These are phyloP conservation scores for Meriones unguiculatus DNA, from an alignment of 2,113 vertebrate genomes.

Conservation along the genomic window DNA sequence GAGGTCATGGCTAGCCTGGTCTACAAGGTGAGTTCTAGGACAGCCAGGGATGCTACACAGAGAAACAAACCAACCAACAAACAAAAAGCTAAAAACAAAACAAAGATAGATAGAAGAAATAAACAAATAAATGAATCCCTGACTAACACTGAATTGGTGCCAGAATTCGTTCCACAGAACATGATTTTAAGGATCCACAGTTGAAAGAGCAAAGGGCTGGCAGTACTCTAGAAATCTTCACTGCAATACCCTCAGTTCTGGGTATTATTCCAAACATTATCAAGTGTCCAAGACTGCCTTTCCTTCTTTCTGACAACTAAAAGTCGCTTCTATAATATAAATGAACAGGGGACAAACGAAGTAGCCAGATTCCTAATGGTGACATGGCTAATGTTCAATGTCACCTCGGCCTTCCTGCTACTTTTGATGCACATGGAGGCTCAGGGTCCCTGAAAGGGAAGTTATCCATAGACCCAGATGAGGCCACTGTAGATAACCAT, in stretches of 20 bases:
- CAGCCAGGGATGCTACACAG: background rate
- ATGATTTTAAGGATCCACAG: background rate
- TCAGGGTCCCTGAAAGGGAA: background rate
- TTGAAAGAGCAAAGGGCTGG: background rate
- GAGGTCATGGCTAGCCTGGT: too few species aligned
- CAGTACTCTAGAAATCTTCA: background rate
- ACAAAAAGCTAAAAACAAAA: too few species aligned
- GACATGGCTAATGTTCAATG: accelerated
- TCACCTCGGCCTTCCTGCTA: background rate
- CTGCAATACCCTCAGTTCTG: background rate
- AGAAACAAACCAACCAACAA: background rate
- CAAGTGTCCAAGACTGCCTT: background rate
- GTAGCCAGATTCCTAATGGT: too few species aligned
- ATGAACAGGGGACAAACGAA: background rate
- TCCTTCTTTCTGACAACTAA: background rate
- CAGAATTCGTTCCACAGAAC: background rate
- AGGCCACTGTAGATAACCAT: too few species aligned
- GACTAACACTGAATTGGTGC: background rate
- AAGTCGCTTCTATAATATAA: background rate
- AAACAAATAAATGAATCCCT: background rate
- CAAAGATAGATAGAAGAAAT: too few species aligned
- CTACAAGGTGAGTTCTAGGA: too few species aligned
- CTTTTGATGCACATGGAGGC: background rate
- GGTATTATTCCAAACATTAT: background rate
- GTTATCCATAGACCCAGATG: background rate